These are phyloP conservation scores for Epirrita christyi DNA, from an alignment of 2,888 invertebrate genomes.

Conservation along the genomic window DNA sequence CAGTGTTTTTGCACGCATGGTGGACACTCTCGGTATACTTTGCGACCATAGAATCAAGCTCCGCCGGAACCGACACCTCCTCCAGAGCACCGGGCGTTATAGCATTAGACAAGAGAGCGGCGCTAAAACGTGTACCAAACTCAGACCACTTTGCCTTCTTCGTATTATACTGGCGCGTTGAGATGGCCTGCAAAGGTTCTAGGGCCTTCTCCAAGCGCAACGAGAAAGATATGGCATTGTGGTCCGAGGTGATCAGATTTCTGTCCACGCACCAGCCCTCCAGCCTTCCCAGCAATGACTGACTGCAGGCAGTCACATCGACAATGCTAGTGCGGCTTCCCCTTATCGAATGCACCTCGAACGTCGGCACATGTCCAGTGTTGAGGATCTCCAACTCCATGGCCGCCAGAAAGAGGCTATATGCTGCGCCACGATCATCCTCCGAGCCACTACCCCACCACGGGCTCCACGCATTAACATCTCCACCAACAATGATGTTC, in stretches of 20 bases:
- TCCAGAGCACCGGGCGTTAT: no score
- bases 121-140: conserved; percentile 18
- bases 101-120: no score
- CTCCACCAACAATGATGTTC: no score
- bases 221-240: conserved; percentile 29
- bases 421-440: conserved; percentile 4
- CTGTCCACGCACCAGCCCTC: conserved; percentile 18
- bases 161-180: conserved; percentile 23
- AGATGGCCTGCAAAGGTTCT: background rate
- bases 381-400: conserved; percentile 23
- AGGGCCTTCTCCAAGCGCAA: background rate
- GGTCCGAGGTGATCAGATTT: conserved; percentile 31
- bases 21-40: no score
- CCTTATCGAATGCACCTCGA: conserved; percentile 14
- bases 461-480: no score
- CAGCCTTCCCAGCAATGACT: no score
- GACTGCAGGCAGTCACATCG: conserved; percentile 32
- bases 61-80: no score
- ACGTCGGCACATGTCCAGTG: conserved; percentile 28
- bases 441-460: conserved; percentile 27
- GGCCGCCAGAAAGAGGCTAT: no score
- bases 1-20: no score
- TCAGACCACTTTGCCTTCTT: no score
- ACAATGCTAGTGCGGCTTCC: conserved; percentile 19
- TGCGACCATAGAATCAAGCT: no score